Evolutionary conservation across 2,797 vertebrate genomes (phyloP).

Genomic region (Dendrocincla tyrannina): DNA sequence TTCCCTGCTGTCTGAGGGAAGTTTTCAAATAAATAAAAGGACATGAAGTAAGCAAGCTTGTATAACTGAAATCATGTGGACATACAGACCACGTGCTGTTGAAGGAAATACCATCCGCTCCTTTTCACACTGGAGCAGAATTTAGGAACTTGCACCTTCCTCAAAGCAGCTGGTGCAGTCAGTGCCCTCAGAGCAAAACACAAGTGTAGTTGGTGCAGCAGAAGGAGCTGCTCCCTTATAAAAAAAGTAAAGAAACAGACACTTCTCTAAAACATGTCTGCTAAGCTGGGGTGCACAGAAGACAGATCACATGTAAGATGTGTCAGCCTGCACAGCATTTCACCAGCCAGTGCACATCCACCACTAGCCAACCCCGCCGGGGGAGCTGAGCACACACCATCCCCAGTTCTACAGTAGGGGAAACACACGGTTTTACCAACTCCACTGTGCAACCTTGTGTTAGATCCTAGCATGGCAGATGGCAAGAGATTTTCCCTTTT

Average conservation of each 20-base stretch:
- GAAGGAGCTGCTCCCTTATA: not conserved
- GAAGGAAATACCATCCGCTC: not conserved
- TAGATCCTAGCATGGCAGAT: slow-evolving; percentile 24
- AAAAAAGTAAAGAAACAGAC: not conserved
- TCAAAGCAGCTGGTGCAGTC: not conserved
- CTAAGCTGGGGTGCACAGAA: not conserved
- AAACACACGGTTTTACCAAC: not conserved
- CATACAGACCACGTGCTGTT: not conserved
- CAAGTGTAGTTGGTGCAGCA: not conserved
- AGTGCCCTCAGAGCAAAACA: not conserved
- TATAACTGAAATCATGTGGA: not conserved
- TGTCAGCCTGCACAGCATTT: not conserved
- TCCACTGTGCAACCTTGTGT: not conserved
- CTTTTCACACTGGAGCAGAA: not conserved
- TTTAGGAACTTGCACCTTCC: not conserved
- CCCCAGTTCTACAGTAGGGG: not conserved
- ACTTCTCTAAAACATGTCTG: not conserved
- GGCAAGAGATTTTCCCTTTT: slow-evolving; percentile 43
- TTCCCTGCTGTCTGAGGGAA: not conserved
- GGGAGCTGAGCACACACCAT: not conserved
- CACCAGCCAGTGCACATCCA: not conserved
- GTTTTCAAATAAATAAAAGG: slow-evolving; percentile 28
- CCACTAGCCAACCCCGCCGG: not conserved
- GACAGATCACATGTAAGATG: not conserved
- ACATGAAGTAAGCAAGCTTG: not conserved